Base-by-base conservation (phyloP, 2,888 invertebrate species). In the Lasioglossum villosulum region DNA sequence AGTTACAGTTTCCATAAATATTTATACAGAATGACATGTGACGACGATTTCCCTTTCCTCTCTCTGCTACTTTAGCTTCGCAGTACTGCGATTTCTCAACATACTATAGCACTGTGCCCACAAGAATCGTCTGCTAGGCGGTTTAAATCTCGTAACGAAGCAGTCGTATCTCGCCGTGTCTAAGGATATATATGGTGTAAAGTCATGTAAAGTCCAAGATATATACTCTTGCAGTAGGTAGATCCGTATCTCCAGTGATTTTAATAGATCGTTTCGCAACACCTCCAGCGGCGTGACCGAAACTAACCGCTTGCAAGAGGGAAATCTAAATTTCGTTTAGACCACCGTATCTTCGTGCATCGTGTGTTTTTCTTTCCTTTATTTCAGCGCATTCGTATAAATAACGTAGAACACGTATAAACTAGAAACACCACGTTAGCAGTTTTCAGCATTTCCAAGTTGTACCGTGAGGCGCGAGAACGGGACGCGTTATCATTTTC, bases 401-500 rank as follows among this genome's bases (percentile, higher is more conserved):
- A 63, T 30, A 30, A 30, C 30, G 30, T 30, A 30, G 63, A 63
- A 63, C 30, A 30, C 30, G n/a, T 10, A 63, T 5, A 30, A 1
- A 30, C 14, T 30, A 30, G 30, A 30, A 63, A 14, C 63, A 16
- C 6, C 14, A 27, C 27, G 59, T 59, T 27, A 16, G 2, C 3
- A 63, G 16, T 63, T 63, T 63, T 30, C 63, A 1, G 6, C 16
- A 63, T 30, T 27, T 30, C 30, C 8, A 30, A 63, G 30, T n/a
- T n/a, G n/a, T 30, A 63, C 23, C 39, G 23, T 1, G 71, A 81
- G 75, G n/a, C 27, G 63, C 34, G 52, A 56, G 56, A 72, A 71
- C 52, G 39, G 27, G n/a, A 39, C 23, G n/a, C 10, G 37, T 16
- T 48, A 45, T 14, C 39, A 73, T 45, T 45, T 83, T 45, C 45